A percentile compares a stretch with the other conserved stretches of the same genome.
phyloP scores from a whole-genome alignment of 2,888 invertebrate genomes.

The Itoplectis maculator region DNA sequence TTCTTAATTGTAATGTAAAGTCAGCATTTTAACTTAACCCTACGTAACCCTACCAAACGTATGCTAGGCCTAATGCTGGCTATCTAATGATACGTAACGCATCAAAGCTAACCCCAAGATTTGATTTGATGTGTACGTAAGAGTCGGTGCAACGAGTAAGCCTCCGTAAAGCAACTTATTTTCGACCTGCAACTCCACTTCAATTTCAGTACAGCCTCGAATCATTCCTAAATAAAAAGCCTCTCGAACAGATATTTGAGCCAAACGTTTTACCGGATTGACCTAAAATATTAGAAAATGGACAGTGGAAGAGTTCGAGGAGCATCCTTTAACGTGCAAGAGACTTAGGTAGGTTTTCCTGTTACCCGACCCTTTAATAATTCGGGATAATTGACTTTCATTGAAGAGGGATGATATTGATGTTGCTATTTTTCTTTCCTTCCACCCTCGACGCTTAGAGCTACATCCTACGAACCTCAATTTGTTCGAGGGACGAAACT shows the following conservation, averaged over 20 bases:
- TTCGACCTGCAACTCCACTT: background rate
- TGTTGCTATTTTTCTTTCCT: slow-evolving; percentile 9
- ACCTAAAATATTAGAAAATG: background rate
- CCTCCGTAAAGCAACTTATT: too few relatives aligned
- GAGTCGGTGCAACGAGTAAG: too few relatives aligned
- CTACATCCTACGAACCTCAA: background rate
- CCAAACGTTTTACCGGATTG: background rate
- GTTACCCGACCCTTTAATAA: background rate
- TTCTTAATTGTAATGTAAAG: background rate
- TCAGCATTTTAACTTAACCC: background rate
- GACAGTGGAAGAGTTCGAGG: background rate
- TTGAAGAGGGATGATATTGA: background rate
- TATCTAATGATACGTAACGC: too few relatives aligned
- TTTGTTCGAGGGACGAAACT: slow-evolving; percentile 24
- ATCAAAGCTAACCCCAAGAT: too few relatives aligned
- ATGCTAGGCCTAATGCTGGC: too few relatives aligned
- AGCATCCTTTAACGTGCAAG: background rate
- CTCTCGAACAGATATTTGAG: background rate
- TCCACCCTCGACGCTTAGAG: background rate
- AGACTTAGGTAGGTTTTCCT: background rate
- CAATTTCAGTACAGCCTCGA: background rate
- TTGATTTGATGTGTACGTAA: too few relatives aligned
- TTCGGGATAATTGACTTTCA: slow-evolving; percentile 3
- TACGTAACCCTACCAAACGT: too few relatives aligned
- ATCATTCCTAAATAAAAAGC: background rate